A percentile compares a stretch with the other conserved stretches of the same genome.
These are phyloP conservation scores for Polypterus senegalus DNA, from an alignment of 2,113 vertebrate genomes.

Conservation along the genomic window DNA sequence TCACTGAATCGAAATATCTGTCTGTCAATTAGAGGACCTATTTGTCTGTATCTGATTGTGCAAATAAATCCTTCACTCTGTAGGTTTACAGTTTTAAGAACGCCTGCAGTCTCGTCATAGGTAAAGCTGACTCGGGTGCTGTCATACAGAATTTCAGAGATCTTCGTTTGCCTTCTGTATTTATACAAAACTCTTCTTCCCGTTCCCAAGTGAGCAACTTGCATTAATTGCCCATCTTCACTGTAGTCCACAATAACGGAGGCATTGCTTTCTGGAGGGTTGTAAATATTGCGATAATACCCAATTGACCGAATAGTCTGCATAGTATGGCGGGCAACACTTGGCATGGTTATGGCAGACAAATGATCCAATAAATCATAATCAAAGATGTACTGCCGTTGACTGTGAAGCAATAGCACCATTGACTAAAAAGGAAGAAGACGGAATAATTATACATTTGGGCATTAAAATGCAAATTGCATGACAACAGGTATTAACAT, in stretches of 20 bases:
- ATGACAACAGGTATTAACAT: conserved; percentile 36
- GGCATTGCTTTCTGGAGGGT: conserved; percentile 92
- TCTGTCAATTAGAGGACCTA: conserved; percentile 85
- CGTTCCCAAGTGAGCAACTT: conserved; percentile 79
- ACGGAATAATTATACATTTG: conserved; percentile 28
- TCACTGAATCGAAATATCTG: conserved; percentile 98
- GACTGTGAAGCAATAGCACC: conserved; percentile 93
- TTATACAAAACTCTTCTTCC: conserved; percentile 84
- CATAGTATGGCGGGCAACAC: conserved; percentile 92
- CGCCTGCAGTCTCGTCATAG: conserved; percentile 85
- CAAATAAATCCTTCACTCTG: conserved; percentile 95
- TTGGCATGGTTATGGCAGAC: conserved; percentile 91
- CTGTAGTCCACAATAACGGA: conserved; percentile 92
- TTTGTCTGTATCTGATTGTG: conserved; percentile 90
- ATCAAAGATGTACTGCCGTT: conserved; percentile 94
- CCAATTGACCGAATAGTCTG: conserved; percentile 91
- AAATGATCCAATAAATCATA: conserved; percentile 84
- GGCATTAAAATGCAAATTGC: conserved; percentile 22
- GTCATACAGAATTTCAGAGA: conserved; percentile 88
- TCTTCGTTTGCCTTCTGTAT: conserved; percentile 81
- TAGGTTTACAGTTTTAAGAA: conserved; percentile 92
- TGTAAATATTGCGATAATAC: conserved; percentile 94
- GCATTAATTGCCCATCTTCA: conserved; percentile 83
- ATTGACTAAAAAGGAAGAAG: conserved; percentile 67
- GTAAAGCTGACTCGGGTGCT: conserved; percentile 94